A percentile compares a stretch with the other conserved stretches of the same genome.
Evolutionary conservation across 2,888 invertebrate genomes (phyloP).

Genomic region (Pachymerium ferrugineum): DNA sequence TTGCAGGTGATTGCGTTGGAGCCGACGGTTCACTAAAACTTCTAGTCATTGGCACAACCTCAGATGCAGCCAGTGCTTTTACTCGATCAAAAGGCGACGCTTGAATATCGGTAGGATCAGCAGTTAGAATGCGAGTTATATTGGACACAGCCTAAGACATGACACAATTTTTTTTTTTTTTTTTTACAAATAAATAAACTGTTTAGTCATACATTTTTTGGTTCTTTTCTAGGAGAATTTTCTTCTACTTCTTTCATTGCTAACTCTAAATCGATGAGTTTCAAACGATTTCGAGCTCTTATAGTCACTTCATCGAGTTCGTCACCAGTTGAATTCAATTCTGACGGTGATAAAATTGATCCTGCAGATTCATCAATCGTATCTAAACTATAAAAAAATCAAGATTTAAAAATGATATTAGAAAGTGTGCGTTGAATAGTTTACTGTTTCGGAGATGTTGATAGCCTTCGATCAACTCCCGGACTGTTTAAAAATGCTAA

Average conservation of each 20-base stretch:
- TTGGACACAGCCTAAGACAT: too few species aligned
- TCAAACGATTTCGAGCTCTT: conserved; percentile 31
- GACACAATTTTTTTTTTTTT: too few species aligned
- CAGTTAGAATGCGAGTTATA: too few species aligned
- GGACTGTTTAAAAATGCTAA: conserved; percentile 62
- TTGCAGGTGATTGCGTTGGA: too few species aligned
- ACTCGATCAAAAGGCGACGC: too few species aligned
- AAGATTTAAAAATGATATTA: neutral
- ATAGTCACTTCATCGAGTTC: conserved; percentile 57
- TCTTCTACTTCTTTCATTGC: too few species aligned
- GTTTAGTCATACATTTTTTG: too few species aligned
- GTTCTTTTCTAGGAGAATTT: too few species aligned
- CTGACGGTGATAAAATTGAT: conserved; percentile 70
- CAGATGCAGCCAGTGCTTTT: too few species aligned
- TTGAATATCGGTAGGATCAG: too few species aligned
- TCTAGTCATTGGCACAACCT: conserved; percentile 1
- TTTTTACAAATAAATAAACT: too few species aligned
- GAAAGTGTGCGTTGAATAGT: neutral
- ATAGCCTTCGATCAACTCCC: neutral
- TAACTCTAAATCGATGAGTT: too few species aligned
- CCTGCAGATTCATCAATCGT: conserved; percentile 51
- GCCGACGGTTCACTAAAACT: neutral
- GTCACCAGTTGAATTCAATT: conserved; percentile 77
- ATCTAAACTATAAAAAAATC: conserved; percentile 41
- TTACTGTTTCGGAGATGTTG: neutral